phyloP scores from a whole-genome alignment of 2,888 invertebrate genomes.

The Sphecodes monilicornis region DNA sequence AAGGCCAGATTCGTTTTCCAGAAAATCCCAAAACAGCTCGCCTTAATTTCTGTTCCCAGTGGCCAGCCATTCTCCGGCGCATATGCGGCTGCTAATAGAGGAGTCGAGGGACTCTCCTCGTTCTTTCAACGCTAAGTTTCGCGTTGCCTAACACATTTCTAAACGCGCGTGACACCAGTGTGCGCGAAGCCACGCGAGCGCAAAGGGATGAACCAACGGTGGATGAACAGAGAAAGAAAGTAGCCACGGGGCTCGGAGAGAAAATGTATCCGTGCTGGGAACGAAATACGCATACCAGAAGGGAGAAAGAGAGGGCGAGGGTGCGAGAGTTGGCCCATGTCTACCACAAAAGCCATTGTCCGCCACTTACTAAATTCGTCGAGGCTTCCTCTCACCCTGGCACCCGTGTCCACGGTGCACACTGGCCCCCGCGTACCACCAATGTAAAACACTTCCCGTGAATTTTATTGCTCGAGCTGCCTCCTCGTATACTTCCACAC shows the following conservation, averaged over 20 bases:
- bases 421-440: constrained; percentile 68
- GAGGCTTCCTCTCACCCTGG: constrained; percentile 70
- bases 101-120: constrained; percentile 17
- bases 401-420: constrained; percentile 55
- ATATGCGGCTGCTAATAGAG: constrained; percentile 17
- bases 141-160: constrained; percentile 33
- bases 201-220: neutral
- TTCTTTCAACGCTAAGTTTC: constrained; percentile 41
- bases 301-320: constrained; percentile 59
- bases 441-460: constrained; percentile 82
- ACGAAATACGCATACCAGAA: constrained; percentile 66
- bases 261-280: constrained; percentile 61
- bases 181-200: constrained; percentile 1
- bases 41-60: neutral
- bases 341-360: constrained; percentile 79
- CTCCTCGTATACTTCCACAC: constrained; percentile 66
- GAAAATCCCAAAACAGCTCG: neutral
- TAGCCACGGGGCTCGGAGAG: constrained; percentile 26
- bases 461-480: constrained; percentile 79
- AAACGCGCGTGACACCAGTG: constrained; percentile 37
- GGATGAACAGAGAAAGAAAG: constrained; percentile 49
- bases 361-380: constrained; percentile 83
- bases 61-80: neutral
- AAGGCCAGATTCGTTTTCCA: neutral
- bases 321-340: constrained; percentile 77